Percentiles rank a stretch among this genome's conserved stretches.
Conservation (phyloP, 1,140 invertebrate species). For the Lethocerus indicus region DNA sequence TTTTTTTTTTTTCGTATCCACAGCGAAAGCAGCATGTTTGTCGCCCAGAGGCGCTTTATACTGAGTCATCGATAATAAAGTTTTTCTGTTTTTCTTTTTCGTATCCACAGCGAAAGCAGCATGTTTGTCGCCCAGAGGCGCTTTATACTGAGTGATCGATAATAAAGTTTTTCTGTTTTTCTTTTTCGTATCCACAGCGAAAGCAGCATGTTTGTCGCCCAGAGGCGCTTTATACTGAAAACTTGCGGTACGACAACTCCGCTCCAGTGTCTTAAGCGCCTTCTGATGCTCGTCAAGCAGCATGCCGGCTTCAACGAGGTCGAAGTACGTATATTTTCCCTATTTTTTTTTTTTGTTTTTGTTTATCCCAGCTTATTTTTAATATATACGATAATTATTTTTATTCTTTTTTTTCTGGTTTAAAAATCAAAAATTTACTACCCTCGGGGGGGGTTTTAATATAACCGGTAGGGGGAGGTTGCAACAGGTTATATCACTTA, state of each 20-base stretch:
- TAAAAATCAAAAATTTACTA: too few species aligned
- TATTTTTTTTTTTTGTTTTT: not conserved
- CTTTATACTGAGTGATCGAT: constrained; percentile 93
- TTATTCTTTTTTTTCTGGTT: not conserved
- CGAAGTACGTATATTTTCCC: constrained; percentile 29
- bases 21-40: constrained; percentile 98
- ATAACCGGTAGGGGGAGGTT: too few species aligned
- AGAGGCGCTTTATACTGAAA: constrained; percentile 87
- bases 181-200: constrained; percentile 79
- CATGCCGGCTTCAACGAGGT: constrained; percentile 70
- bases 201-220: constrained; percentile 95
- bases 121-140: constrained; percentile 90
- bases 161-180: too few species aligned
- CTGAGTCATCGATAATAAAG: too few species aligned
- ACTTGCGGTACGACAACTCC: constrained; percentile 97
- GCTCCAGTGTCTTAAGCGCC: constrained; percentile 71
- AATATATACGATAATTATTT: not conserved
- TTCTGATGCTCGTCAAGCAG: constrained; percentile 70
- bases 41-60: too few species aligned
- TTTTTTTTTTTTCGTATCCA: too few species aligned
- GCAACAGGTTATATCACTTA: too few species aligned
- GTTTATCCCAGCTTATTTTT: not conserved
- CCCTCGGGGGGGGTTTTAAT: too few species aligned
- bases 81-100: too few species aligned
- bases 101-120: constrained; percentile 96